Conservation (phyloP, 2,113 vertebrate species). For the Cryptoleucopteryx plumbea region DNA sequence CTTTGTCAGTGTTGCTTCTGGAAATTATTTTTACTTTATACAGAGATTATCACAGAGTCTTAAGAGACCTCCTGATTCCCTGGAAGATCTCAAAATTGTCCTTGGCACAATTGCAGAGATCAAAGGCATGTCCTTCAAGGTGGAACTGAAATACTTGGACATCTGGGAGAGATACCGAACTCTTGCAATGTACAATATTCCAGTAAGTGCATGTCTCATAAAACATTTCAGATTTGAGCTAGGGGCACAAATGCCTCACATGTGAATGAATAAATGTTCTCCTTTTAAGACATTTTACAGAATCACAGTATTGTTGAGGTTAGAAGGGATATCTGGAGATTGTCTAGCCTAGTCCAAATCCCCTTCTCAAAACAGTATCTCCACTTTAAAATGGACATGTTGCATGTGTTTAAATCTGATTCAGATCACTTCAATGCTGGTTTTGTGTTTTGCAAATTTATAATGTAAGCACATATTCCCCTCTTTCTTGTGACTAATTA, state of each 20-base stretch:
- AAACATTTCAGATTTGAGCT: neutral
- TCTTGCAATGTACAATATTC: slow-evolving; percentile 79
- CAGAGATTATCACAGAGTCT: slow-evolving; percentile 77
- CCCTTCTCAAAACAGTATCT: neutral
- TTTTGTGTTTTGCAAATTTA: neutral
- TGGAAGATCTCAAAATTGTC: slow-evolving; percentile 87
- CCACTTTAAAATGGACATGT: neutral
- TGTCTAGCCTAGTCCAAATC: neutral
- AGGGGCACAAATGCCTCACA: neutral
- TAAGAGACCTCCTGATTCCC: slow-evolving; percentile 72
- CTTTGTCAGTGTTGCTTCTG: neutral
- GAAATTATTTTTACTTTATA: neutral
- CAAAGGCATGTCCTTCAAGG: slow-evolving; percentile 76
- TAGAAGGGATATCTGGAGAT: neutral
- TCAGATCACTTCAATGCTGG: neutral
- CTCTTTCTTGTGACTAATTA: neutral
- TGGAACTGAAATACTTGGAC: slow-evolving; percentile 83
- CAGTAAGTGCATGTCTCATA: slow-evolving; percentile 65
- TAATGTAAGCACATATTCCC: neutral
- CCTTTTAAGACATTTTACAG: neutral
- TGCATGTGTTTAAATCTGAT: neutral
- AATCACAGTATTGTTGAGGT: neutral
- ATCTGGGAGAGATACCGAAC: slow-evolving; percentile 89
- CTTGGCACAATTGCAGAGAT: slow-evolving; percentile 84
- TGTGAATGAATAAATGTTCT: neutral